Evolutionary conservation across 2,797 vertebrate genomes (phyloP), one percentile per base, ranked within the genome.

Genomic region (Phrynocephalus guinanensis): DNA sequence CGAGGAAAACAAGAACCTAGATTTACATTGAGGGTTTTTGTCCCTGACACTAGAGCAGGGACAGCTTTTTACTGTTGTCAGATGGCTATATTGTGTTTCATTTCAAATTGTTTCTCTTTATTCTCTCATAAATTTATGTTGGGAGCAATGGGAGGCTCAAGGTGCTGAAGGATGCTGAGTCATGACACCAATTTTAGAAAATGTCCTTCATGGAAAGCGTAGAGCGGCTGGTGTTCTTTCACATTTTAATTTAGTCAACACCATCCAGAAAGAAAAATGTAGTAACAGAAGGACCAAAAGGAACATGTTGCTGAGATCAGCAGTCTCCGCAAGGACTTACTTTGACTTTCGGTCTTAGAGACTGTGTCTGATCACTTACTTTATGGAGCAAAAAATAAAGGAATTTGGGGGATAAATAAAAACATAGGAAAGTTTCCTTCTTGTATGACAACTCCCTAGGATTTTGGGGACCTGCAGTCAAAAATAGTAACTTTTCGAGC

Each of bases 101-200:
- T 91, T 88, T 86, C 86, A 67, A 86, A 87, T 89, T 28, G 0
- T 0, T 79, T 26, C 26, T 76, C 78, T 87, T 86, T 80, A 8
- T 91, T 88, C 38, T 50, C 6, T 15, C 86, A 5, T 28, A 92
- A 87, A 88, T 90, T 79, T 92, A 67, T 89, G 48, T 89, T 71
- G 73, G 33, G 24, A 85, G 73, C 1, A 67, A 86, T 72, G 22
- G 2, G 88, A 89, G 88, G 56, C 77, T 89, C 38, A 80, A 48
- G 89, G 56, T 78, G 33, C 13, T 86, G 18, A 8, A 91, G 24
- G 9, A 52, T 85, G 56, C 82, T 90, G 83, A 92, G 68, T 90
- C 85, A 87, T 60, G 67, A 38, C 73, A 48, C 30, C 79, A 85
- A 4, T 20, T 93, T 92, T 88, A 80, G 56, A 85, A 92, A 90